Conservation (phyloP, 92 coral and sea anemone species). For the Montipora capitata region DNA sequence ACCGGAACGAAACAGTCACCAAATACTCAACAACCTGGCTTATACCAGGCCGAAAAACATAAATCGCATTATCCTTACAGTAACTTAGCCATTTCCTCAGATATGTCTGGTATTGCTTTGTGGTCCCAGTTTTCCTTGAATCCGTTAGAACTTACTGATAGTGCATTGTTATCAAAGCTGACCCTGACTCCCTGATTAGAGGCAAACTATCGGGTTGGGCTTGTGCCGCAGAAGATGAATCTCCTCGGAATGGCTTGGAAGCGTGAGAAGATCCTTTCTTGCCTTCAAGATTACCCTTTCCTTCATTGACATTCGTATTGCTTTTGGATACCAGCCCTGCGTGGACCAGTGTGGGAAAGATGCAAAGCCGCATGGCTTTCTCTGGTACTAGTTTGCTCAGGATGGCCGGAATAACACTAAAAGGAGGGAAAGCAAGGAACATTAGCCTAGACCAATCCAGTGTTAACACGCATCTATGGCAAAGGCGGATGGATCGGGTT, state of each 20-base stretch:
- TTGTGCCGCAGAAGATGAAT: not conserved
- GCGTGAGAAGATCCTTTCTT: not conserved
- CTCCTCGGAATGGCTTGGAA: not conserved
- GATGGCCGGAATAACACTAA: not conserved
- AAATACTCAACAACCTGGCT: slow-evolving; percentile 42
- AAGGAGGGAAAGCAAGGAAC: slow-evolving; percentile 48
- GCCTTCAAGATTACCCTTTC: not conserved
- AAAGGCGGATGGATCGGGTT: slow-evolving; percentile 46
- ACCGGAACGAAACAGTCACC: slow-evolving; percentile 29
- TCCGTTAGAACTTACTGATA: not conserved
- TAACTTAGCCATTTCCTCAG: slow-evolving; percentile 33
- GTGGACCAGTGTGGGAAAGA: not conserved
- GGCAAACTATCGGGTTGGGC: not conserved
- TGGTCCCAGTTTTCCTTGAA: slow-evolving; percentile 7
- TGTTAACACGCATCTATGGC: slow-evolving; percentile 21
- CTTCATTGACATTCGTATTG: not conserved
- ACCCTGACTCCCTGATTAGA: not conserved
- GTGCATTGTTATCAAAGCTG: not conserved
- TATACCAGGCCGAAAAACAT: slow-evolving; percentile 25
- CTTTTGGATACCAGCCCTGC: slow-evolving; percentile 10
- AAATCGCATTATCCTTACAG: slow-evolving; percentile 7
- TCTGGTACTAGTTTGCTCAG: not conserved
- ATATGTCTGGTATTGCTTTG: slow-evolving; percentile 44
- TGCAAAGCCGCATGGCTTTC: not conserved
- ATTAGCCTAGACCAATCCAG: slow-evolving; percentile 29